Evolutionary conservation across 23 tunicate species (phyloP).

Genomic region (Clavelina lepadiformis): DNA sequence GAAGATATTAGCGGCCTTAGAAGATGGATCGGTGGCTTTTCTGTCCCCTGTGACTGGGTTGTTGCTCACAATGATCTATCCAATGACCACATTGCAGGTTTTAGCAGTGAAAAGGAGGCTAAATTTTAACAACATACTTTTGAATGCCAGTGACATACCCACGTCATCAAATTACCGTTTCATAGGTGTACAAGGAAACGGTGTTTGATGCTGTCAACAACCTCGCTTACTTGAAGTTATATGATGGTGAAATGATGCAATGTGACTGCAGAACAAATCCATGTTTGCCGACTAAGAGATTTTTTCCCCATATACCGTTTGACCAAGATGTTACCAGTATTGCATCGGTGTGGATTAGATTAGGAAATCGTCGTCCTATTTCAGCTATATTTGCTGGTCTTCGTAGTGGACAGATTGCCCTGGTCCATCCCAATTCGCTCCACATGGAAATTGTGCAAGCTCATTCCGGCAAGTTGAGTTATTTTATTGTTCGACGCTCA

Average conservation of each 20-base stretch:
- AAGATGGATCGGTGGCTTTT: constrained; percentile 88
- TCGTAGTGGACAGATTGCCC: constrained; percentile 56
- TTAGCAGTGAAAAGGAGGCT: not conserved
- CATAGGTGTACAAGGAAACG: constrained; percentile 43
- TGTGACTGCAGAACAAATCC: constrained; percentile 70
- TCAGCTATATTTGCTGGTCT: constrained; percentile 59
- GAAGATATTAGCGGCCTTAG: constrained; percentile 49
- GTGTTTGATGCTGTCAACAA: constrained; percentile 34
- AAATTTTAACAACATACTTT: not conserved
- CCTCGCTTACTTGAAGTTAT: constrained; percentile 27
- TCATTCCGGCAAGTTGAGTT: constrained; percentile 54
- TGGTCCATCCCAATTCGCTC: constrained; percentile 47
- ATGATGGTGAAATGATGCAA: constrained; percentile 54
- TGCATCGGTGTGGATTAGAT: constrained; percentile 15
- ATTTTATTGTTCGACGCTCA: too few relatives aligned
- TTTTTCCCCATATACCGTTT: constrained; percentile 36
- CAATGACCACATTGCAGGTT: constrained; percentile 77
- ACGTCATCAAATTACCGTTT: not conserved
- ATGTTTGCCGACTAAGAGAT: constrained; percentile 12
- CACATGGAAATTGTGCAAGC: constrained; percentile 63
- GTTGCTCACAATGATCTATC: constrained; percentile 61
- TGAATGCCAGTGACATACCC: too few relatives aligned
- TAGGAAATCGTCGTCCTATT: not conserved
- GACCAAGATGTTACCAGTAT: constrained; percentile 58
- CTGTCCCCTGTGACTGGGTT: constrained; percentile 68